Conservation (phyloP, 2,797 vertebrate genomes). For the Pachyuromys duprasi region DNA sequence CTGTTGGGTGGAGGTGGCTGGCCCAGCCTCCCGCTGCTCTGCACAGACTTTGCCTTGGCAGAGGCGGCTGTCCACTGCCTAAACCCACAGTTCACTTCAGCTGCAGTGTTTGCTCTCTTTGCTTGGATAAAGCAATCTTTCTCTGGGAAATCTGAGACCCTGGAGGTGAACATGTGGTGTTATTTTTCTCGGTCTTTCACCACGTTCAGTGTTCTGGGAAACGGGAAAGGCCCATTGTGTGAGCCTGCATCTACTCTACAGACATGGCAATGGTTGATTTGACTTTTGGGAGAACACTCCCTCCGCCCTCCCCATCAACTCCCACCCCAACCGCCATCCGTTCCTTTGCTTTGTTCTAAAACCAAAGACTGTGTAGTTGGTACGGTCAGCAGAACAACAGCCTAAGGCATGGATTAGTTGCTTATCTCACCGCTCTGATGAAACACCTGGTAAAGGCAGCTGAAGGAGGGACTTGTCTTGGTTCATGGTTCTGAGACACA, state of each 20-base stretch:
- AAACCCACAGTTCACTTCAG: constrained; percentile 2
- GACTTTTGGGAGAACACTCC: neutral
- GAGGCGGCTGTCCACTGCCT: neutral
- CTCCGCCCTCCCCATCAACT: neutral
- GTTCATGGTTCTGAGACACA: neutral
- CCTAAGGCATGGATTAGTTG: rapidly evolving
- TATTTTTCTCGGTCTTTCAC: constrained; percentile 64
- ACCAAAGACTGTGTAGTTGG: rapidly evolving
- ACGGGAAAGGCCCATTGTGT: constrained; percentile 64
- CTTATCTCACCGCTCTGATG: too few relatives aligned
- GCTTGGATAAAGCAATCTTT: constrained; percentile 20
- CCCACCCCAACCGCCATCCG: neutral
- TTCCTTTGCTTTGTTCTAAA: constrained; percentile 18
- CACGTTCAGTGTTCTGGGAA: constrained; percentile 43
- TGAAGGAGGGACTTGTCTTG: too few relatives aligned
- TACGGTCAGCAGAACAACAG: rapidly evolving
- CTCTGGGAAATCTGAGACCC: constrained; percentile 47
- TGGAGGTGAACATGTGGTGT: neutral
- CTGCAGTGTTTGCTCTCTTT: constrained; percentile 34
- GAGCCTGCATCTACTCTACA: neutral
- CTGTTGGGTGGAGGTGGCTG: constrained; percentile 57
- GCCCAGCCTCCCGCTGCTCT: constrained; percentile 14
- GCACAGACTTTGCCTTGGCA: constrained; percentile 79
- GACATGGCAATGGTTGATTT: neutral
- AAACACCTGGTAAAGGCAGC: neutral